phyloP scores from a whole-genome alignment of 2,888 invertebrate genomes.

The Prenolepis imparis region DNA sequence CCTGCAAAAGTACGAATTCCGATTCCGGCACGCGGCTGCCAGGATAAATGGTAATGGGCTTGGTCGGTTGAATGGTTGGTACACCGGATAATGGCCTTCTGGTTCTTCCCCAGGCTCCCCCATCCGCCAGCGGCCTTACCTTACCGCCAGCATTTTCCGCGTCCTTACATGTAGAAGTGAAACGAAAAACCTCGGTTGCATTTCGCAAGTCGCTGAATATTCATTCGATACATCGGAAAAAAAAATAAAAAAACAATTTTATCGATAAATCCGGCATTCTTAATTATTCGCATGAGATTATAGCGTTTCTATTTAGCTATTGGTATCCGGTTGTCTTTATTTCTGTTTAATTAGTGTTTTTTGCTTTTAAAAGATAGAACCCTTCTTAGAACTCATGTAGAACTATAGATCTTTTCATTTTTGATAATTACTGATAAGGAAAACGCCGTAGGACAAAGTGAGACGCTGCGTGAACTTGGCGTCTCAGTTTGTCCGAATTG shows the following conservation, averaged over 20 bases:
- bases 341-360: too few relatives aligned
- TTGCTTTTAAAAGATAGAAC: too few relatives aligned
- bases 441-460: too few relatives aligned
- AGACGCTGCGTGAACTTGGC: too few relatives aligned
- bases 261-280: neutral
- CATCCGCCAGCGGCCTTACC: constrained; percentile 11
- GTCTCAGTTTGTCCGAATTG: too few relatives aligned
- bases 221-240: neutral
- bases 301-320: neutral
- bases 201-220: neutral
- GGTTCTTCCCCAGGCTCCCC: constrained; percentile 62
- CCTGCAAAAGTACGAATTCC: constrained; percentile 77
- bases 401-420: too few relatives aligned
- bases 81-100: constrained; percentile 76
- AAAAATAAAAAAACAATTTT: neutral
- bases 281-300: neutral
- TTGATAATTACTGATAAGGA: too few relatives aligned
- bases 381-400: too few relatives aligned
- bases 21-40: constrained; percentile 75
- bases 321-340: too few relatives aligned
- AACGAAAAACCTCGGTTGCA: constrained; percentile 28
- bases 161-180: constrained; percentile 35
- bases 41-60: constrained; percentile 79
- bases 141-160: constrained; percentile 52
- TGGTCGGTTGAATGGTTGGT: constrained; percentile 71